phyloP scores from a whole-genome alignment of 64 coral and sea anemone genomes.

The Cladopsammia gracilis region DNA sequence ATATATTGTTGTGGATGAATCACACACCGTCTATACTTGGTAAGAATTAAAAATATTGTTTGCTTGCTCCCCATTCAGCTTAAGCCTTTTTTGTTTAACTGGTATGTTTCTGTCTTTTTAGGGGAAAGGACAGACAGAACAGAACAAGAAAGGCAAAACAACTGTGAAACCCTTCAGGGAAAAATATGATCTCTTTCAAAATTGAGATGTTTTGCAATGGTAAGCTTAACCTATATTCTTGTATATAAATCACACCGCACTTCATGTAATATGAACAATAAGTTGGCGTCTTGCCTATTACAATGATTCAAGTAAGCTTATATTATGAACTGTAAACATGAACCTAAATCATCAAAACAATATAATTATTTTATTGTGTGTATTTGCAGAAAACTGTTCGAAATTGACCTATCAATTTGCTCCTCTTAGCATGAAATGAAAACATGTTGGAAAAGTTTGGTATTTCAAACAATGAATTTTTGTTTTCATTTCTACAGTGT shows the following conservation, averaged over 20 bases:
- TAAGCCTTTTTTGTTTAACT: not conserved
- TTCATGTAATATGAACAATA: too few relatives aligned
- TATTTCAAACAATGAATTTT: not conserved
- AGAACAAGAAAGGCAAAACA: not conserved
- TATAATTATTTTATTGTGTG: too few relatives aligned
- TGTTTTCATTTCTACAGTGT: not conserved
- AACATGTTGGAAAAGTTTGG: too few relatives aligned
- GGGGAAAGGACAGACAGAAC: not conserved
- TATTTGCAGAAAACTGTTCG: too few relatives aligned
- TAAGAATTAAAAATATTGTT: constrained; percentile 2
- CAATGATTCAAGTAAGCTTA: too few relatives aligned
- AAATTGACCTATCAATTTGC: not conserved
- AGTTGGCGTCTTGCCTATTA: not conserved
- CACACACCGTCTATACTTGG: constrained; percentile 46
- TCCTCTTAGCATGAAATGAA: too few relatives aligned
- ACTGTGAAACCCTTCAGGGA: constrained; percentile 30
- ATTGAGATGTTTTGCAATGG: constrained; percentile 44
- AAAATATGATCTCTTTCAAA: constrained; percentile 18
- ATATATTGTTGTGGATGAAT: constrained; percentile 60
- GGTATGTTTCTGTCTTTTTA: not conserved
- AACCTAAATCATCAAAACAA: not conserved
- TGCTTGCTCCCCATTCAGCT: too few relatives aligned
- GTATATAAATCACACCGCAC: too few relatives aligned
- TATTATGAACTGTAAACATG: not conserved
- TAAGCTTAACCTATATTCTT: not conserved